Evolutionary conservation across 2,888 invertebrate genomes (phyloP), one percentile per base, ranked within the genome.

Genomic region (Dusona sp.): DNA sequence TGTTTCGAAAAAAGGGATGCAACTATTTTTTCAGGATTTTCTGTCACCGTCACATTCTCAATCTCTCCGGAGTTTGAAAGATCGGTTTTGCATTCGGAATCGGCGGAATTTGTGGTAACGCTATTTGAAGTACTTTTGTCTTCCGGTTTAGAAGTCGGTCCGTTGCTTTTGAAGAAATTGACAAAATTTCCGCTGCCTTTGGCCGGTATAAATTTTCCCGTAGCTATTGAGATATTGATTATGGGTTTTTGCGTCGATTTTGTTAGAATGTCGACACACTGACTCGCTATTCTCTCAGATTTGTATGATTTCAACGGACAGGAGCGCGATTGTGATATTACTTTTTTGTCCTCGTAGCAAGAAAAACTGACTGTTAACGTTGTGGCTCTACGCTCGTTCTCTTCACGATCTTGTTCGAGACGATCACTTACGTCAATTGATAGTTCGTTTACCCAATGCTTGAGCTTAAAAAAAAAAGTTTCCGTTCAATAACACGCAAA

Each of bases 341-440:
- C 88, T 81, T 86, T 86, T 48, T 85, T 75, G 33, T 87, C 81
- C 13, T 84, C 86, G 86, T 90, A 90, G 83, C 90, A 93, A 6
- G 92, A 92, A 91, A 96, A 97, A 93, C 96, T 97, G 0, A 98
- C 96, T 0, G 97, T 97, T 95, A 99, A 95, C 91, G 97, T 96
- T 93, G 97, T 96, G 0, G 98, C 98, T 48, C 96, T 96, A 75
- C 99, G 96, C 91, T 97, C 97, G 92, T 98, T 98, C 95, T 98
- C 97, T 68, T 96, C 93, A 0, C 96, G 95, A 94, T 99, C 99
- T 92, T 97, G 97, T 64, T 96, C 96, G 36, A 99, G 94, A 79
- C 99, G 95, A 91, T 98, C 98, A 29, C 96, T 96, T 68, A 99
- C 96, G 95, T 99, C 99, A 73, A 96, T 96, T 0, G 97, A 95